Evolutionary conservation across 2,888 invertebrate species (phyloP).

Genomic region (Dolichomitus sp.): DNA sequence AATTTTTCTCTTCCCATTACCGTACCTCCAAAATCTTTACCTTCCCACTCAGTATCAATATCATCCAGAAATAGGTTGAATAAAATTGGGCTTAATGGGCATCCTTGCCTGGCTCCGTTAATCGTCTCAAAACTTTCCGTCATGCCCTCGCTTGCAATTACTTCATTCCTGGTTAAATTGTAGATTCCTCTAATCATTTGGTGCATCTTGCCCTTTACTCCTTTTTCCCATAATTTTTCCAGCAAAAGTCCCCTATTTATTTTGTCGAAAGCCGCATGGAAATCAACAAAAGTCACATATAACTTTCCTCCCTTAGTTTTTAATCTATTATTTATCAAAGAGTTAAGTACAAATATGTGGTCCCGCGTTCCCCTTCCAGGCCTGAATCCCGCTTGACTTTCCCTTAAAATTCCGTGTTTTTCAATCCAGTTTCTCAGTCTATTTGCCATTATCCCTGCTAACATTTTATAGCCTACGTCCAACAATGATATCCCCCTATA

Average conservation of each 20-base stretch:
- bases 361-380: not conserved
- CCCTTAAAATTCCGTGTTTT: not conserved
- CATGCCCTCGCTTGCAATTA: not conserved
- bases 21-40: constrained; percentile 5
- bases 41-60: constrained; percentile 28
- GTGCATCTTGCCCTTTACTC: constrained; percentile 34
- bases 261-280: not conserved
- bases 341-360: not conserved
- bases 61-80: constrained; percentile 55
- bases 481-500: constrained; percentile 44
- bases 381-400: not conserved
- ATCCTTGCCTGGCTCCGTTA: constrained; percentile 62
- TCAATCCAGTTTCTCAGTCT: not conserved
- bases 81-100: constrained; percentile 45
- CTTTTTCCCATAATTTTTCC: constrained; percentile 25
- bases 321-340: not conserved
- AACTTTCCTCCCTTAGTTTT: not conserved
- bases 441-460: not conserved
- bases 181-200: not conserved
- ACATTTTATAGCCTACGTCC: not conserved
- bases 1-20: constrained; percentile 5
- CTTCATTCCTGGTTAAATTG: not conserved
- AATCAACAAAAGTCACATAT: not conserved
- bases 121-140: constrained; percentile 45
- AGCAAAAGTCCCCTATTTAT: constrained; percentile 11